Evolutionary conservation across 2,888 invertebrate genomes (phyloP).

Genomic region (Phania funesta): DNA sequence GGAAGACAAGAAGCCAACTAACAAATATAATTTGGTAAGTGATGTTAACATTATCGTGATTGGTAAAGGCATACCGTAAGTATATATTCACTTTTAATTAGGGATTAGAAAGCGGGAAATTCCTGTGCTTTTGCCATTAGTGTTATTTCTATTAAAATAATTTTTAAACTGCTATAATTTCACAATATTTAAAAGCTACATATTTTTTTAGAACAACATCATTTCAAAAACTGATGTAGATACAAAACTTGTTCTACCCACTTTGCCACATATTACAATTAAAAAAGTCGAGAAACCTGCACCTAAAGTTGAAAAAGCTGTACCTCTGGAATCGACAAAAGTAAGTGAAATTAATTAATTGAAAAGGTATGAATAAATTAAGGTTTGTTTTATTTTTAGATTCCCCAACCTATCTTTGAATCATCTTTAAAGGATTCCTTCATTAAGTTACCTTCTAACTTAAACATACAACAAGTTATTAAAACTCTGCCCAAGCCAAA

Average conservation of each 20-base stretch:
- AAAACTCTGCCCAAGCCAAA: conserved; percentile 24
- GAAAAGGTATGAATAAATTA: background rate
- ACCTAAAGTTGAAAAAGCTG: background rate
- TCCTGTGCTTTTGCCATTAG: too few species aligned
- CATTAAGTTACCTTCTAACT: conserved; percentile 8
- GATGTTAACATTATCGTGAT: background rate
- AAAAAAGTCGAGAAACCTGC: background rate
- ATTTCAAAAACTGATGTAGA: background rate
- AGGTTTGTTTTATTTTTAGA: background rate
- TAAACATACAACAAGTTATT: conserved; percentile 25
- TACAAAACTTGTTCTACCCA: background rate
- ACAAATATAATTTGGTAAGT: conserved; percentile 1
- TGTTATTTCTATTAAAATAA: background rate
- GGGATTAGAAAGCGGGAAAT: too few species aligned
- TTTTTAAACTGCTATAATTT: background rate
- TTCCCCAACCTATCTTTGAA: background rate
- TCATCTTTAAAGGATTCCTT: background rate
- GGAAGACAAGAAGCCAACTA: background rate
- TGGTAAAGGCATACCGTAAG: too few species aligned
- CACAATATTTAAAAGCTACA: background rate
- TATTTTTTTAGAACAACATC: background rate
- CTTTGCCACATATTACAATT: conserved; percentile 21
- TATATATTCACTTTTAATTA: too few species aligned
- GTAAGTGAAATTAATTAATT: background rate
- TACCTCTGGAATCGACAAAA: background rate